Conservation (phyloP, 2,113 vertebrate species). For the Phyllopteryx taeniolatus region DNA sequence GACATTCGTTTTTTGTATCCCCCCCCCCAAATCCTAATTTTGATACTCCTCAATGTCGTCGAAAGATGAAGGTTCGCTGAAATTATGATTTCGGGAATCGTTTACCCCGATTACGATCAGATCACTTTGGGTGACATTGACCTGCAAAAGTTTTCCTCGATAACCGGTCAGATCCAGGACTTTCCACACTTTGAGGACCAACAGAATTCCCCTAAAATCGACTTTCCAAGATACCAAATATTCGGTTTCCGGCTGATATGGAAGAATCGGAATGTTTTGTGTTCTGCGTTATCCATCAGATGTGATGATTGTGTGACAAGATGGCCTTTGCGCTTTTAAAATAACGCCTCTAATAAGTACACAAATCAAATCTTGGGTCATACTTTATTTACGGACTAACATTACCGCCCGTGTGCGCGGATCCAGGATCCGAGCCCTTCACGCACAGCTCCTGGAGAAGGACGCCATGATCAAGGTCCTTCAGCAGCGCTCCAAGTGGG, state of each 20-base stretch:
- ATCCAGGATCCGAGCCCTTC: slow-evolving; percentile 85
- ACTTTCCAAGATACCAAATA: neutral
- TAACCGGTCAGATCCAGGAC: neutral
- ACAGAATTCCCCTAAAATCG: neutral
- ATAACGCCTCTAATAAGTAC: neutral
- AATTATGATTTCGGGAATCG: no score
- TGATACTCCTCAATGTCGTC: no score
- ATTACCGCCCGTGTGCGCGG: neutral
- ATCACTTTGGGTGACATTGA: no score
- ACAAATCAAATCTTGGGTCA: no score
- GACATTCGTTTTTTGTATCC: no score
- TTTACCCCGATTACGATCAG: no score
- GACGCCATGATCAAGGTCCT: slow-evolving; percentile 94
- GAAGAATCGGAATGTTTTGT: neutral
- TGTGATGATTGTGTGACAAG: neutral
- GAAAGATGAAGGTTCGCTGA: no score
- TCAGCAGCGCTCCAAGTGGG: slow-evolving; percentile 85
- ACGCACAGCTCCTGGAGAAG: slow-evolving; percentile 93
- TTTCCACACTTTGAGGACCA: neutral
- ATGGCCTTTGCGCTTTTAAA: neutral
- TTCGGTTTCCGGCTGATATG: neutral
- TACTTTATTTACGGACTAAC: neutral
- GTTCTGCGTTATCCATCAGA: neutral
- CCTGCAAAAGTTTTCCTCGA: neutral
- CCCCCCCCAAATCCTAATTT: no score